Base-by-base conservation (phyloP, 2,113 vertebrate genomes). In the Psilopsiagon aurifrons region DNA sequence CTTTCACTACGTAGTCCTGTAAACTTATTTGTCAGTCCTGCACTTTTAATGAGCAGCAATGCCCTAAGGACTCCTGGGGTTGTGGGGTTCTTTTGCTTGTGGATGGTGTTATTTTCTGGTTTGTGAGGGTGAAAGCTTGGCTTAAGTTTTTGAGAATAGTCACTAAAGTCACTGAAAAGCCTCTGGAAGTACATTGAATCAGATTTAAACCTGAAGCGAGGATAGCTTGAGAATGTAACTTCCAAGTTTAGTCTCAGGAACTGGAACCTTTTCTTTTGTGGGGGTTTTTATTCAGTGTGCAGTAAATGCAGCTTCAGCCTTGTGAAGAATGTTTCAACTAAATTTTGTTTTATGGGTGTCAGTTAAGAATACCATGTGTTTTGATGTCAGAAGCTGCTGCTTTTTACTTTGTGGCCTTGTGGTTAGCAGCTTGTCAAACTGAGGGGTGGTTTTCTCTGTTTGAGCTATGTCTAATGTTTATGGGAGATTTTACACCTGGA, bases 401-500 rank as follows among this genome's bases (percentile, higher is more conserved):
- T 96, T 96, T 95, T 93, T 95, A 39, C 90, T 93, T 59, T 14
- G 44, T 83, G 76, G 90, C 85, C 86, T 54, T 24, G 60, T 77
- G 74, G 71, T 83, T 86, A 92, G 60, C 88, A 96, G 74, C 83
- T 83, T 95, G 95, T 92, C 94, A 90, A 87, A 75, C 25, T 47
- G 89, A 71, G 76, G 63, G 93, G 62, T 93, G 69, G 44, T 76
- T 95, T 92, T 92, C 68, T 90, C 64, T 71, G 75, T 73, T 49
- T 87, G 94, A 94, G 80, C 87, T 93, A 7, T 87, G 74, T 71
- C 83, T 92, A 43, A 83, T 59, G 78, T 94, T 96, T 94, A 95
- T 85, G 88, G 92, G 94, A 85, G 81, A 89, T 96, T 97, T 96
- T 94, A 95, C 94, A 95, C 96, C 94, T 95, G 95, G 88, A 75